A percentile compares a stretch with the other conserved stretches of the same genome.
These are phyloP conservation scores for Drosophila parthenogenetica DNA, from an alignment of 2,888 invertebrate species.

Conservation along the genomic window DNA sequence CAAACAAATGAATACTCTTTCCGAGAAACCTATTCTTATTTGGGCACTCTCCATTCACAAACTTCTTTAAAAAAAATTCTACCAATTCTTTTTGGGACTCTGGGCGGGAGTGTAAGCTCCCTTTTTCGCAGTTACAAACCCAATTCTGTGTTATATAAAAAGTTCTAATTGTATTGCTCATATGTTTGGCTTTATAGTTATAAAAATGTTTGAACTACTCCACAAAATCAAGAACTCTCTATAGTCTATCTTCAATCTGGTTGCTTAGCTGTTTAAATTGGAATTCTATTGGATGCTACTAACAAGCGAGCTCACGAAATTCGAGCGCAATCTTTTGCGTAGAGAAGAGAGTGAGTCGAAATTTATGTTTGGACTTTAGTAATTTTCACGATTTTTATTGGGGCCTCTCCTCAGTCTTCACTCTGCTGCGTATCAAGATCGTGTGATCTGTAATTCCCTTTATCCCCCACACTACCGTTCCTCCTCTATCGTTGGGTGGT, in stretches of 20 bases:
- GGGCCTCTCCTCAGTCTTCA: not conserved
- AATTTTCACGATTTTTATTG: conserved; percentile 40
- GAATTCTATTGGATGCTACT: conserved; percentile 11
- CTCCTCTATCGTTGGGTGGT: not conserved
- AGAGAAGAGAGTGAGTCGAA: not conserved
- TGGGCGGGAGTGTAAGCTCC: too few species aligned
- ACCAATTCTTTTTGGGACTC: too few species aligned
- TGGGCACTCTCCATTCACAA: too few species aligned
- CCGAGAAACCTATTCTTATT: too few species aligned
- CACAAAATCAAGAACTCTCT: not conserved
- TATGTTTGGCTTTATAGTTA: not conserved
- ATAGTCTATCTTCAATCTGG: not conserved
- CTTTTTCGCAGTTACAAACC: too few species aligned
- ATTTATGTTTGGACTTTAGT: not conserved
- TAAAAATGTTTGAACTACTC: not conserved
- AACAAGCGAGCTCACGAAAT: conserved; percentile 49
- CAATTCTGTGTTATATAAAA: too few species aligned
- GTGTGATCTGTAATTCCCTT: conserved; percentile 57
- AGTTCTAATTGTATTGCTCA: too few species aligned
- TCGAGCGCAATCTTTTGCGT: too few species aligned
- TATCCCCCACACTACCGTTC: not conserved
- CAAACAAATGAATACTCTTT: too few species aligned
- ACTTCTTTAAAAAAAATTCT: too few species aligned
- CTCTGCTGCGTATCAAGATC: conserved; percentile 64
- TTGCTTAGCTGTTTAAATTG: not conserved